phyloP scores from a whole-genome alignment of 2,113 vertebrate genomes.

The Prochilodus magdalenae region DNA sequence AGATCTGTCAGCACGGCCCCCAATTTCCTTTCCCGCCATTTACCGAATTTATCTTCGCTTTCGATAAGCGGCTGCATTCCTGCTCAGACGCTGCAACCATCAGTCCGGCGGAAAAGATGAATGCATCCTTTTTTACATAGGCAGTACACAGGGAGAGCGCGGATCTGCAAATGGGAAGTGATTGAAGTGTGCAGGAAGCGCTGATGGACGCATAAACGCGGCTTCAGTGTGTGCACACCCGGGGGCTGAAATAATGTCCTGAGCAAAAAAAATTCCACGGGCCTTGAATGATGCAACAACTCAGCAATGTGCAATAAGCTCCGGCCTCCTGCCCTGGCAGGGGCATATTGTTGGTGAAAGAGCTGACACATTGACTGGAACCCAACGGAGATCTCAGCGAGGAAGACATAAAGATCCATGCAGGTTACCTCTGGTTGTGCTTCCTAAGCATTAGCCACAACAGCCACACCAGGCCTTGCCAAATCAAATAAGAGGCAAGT shows the following conservation, averaged over 20 bases:
- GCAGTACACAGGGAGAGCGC: neutral
- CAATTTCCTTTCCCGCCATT: slow-evolving; percentile 36
- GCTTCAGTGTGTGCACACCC: neutral
- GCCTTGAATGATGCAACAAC: neutral
- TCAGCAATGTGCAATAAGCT: neutral
- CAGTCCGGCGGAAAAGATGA: neutral
- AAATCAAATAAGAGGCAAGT: neutral
- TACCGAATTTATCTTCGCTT: slow-evolving; percentile 36
- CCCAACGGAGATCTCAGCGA: neutral
- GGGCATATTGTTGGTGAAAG: neutral
- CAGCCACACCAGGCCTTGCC: slow-evolving; percentile 1
- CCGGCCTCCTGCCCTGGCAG: neutral
- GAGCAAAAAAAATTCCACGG: neutral
- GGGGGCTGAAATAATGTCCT: neutral
- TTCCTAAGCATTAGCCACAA: neutral
- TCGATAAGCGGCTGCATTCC: neutral
- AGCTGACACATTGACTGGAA: neutral
- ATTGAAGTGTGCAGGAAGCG: neutral
- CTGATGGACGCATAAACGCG: neutral
- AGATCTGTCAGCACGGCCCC: slow-evolving; percentile 27
- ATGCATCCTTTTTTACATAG: neutral
- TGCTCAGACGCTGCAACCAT: neutral
- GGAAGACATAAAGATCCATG: neutral
- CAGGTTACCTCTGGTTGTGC: neutral
- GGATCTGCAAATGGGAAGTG: neutral